Evolutionary conservation across 2,113 vertebrate genomes (phyloP).

Genomic region (Cochlearius cochlearius): DNA sequence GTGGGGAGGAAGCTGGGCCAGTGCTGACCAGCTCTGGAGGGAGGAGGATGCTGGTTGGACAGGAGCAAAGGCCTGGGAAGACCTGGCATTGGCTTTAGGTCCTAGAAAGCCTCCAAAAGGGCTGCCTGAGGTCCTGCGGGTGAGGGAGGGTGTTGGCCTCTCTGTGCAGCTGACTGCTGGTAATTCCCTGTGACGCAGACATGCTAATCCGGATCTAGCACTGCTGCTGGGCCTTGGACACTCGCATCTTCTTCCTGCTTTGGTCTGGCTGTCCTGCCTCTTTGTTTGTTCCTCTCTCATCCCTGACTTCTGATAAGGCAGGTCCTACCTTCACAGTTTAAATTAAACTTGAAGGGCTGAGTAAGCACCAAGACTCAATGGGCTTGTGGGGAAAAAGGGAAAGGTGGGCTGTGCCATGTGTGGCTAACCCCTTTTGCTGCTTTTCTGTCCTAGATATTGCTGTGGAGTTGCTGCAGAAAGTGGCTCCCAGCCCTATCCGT

Average conservation of each 20-base stretch:
- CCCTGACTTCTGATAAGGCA: neutral
- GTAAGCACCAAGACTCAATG: neutral
- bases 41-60: neutral
- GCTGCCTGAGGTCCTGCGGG: neutral
- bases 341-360: neutral
- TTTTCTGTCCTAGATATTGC: constrained; percentile 86
- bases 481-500: constrained; percentile 93
- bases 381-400: neutral
- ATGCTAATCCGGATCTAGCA: neutral
- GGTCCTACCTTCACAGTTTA: neutral
- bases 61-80: neutral
- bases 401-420: neutral
- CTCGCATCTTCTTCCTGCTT: neutral
- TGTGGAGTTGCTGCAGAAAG: constrained; percentile 95
- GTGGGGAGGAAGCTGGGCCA: neutral
- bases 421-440: neutral
- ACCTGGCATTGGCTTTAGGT: neutral
- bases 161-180: neutral
- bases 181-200: neutral
- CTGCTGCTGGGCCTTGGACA: neutral
- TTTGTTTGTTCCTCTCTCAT: neutral
- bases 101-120: neutral
- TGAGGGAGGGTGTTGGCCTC: neutral
- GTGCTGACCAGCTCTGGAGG: neutral
- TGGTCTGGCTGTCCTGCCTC: neutral